phyloP scores from a whole-genome alignment of 2,888 invertebrate genomes.

The Tipula vernalis region DNA sequence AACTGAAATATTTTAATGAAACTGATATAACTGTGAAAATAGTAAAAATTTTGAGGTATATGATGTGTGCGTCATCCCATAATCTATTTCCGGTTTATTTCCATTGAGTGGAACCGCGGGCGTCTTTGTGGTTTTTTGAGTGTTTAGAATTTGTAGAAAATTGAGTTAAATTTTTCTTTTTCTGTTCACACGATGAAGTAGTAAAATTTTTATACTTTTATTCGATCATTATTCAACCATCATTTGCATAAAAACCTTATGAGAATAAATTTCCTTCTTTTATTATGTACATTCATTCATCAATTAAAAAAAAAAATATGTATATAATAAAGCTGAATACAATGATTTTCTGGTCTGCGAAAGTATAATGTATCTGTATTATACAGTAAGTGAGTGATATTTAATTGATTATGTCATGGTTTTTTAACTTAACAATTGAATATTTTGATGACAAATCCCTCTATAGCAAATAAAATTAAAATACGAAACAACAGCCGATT shows the following conservation, averaged over 20 bases:
- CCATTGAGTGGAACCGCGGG: background rate
- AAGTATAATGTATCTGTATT: background rate
- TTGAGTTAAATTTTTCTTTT: background rate
- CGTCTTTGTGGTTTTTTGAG: background rate
- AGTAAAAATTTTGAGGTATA: background rate
- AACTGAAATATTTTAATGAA: background rate
- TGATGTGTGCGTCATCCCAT: background rate
- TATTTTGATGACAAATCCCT: background rate
- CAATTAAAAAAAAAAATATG: background rate
- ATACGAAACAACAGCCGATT: background rate
- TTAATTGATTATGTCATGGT: background rate
- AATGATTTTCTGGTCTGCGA: background rate
- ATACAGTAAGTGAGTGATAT: background rate
- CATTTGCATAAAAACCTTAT: background rate
- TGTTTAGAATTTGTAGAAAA: background rate
- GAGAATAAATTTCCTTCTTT: background rate
- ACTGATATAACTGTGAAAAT: background rate
- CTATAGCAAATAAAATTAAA: background rate
- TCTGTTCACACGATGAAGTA: background rate
- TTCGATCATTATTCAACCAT: background rate
- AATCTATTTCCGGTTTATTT: background rate
- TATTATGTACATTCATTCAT: background rate
- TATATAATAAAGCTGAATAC: background rate
- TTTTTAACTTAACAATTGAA: background rate
- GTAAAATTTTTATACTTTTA: background rate